Percentiles rank a stretch among this genome's conserved stretches.
Conservation (phyloP, 2,113 vertebrate species). For the Emydura subglobosa region DNA sequence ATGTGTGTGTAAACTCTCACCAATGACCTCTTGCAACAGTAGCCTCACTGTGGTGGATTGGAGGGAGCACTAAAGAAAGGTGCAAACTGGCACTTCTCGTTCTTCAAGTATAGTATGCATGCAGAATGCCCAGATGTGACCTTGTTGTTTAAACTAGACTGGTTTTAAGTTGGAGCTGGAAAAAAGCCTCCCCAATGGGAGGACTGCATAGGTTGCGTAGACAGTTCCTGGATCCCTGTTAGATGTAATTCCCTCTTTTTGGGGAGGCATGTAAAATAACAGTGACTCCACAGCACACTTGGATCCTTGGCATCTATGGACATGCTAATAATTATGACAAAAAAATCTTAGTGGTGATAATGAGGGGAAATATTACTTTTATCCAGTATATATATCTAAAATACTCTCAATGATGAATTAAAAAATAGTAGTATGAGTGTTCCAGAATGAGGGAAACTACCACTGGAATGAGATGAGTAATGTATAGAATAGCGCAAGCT, state of each 20-base stretch:
- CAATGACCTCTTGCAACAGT: background rate
- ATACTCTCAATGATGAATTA: conserved; percentile 24
- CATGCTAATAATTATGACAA: background rate
- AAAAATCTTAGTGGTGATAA: background rate
- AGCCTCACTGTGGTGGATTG: background rate
- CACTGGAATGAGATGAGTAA: background rate
- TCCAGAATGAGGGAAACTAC: background rate
- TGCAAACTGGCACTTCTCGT: background rate
- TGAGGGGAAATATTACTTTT: background rate
- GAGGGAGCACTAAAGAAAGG: background rate
- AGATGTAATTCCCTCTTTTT: background rate
- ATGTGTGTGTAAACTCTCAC: too few species aligned
- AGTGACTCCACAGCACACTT: background rate
- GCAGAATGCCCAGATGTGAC: accelerated
- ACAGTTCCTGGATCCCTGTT: background rate
- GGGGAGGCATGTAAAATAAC: background rate
- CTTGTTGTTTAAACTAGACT: background rate
- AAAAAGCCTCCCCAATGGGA: background rate
- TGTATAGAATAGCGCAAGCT: accelerated
- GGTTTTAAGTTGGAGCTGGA: accelerated
- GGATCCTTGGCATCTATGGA: background rate
- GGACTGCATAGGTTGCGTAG: accelerated
- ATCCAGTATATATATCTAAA: accelerated
- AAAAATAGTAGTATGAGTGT: background rate
- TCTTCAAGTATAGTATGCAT: accelerated